phyloP scores from a whole-genome alignment of 2,113 vertebrate species.

The Mixornis gularis region DNA sequence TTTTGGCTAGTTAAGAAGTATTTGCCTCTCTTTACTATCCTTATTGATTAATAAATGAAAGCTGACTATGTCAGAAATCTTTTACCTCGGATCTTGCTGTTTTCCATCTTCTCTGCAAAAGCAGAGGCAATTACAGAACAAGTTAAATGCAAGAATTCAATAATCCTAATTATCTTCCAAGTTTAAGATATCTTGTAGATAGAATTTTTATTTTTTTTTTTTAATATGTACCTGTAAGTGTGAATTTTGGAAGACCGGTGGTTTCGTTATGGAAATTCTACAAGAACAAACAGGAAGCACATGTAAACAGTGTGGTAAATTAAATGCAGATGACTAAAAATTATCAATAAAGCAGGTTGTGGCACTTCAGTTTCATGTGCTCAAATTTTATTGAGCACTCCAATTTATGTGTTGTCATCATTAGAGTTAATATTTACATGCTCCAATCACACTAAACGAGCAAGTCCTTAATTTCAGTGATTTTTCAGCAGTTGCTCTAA shows the following conservation, averaged over 20 bases:
- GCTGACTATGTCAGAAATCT: background rate
- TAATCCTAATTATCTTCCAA: background rate
- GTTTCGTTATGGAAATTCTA: background rate
- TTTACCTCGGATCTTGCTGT: background rate
- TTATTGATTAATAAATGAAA: background rate
- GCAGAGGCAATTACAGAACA: background rate
- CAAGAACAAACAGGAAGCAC: background rate
- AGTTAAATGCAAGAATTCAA: background rate
- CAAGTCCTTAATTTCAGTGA: slow-evolving; percentile 58
- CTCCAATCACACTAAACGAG: slow-evolving; percentile 64
- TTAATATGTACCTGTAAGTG: background rate
- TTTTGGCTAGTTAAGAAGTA: background rate
- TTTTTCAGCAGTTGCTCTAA: slow-evolving; percentile 50
- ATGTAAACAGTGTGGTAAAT: background rate
- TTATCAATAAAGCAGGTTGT: slow-evolving; percentile 46
- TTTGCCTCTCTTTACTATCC: background rate
- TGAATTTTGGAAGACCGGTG: background rate
- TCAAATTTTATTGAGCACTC: slow-evolving; percentile 56
- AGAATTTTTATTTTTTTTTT: background rate
- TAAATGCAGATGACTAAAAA: slow-evolving; percentile 17
- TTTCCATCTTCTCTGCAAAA: background rate
- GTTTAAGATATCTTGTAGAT: background rate
- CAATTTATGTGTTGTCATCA: slow-evolving; percentile 62
- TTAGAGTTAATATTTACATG: slow-evolving; percentile 63
- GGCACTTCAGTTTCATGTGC: slow-evolving; percentile 32